Base-by-base conservation (phyloP, 2,888 invertebrate genomes). In the Ceramica pisi region DNA sequence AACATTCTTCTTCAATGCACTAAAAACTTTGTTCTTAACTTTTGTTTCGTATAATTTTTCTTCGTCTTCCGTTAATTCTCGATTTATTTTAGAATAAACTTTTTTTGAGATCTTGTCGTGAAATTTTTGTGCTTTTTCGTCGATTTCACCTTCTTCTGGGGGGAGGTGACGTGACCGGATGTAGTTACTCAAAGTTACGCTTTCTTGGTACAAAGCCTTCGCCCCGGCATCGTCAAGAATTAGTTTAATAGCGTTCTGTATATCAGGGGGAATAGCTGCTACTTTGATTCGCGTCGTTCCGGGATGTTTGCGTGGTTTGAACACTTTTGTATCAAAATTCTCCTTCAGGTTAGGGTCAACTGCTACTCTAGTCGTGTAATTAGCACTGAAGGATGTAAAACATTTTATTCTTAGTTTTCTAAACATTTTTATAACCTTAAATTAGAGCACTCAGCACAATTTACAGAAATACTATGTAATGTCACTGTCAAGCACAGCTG, bases 281-380 rank as follows among this genome's bases (percentile, higher is more conserved):
- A 94, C 88, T 83, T 94, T 96, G 1, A 96, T 91, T 78, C 96
- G 95, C 1, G 97, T 92, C 60, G 97, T 96, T 38, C 98, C 98
- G 0, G 98, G 98, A 93, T 98, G 98, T 71, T 97, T 96, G 65
- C 97, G 96, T 0, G 97, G 97, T 90, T 98, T 98, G 75, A 92
- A 93, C 71, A 96, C 91, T 48, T 96, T 96, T 60, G 96, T 89
- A 4, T 93, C 94, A 57, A 97, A 94, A 81, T 92, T 92, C 44
- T 96, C 93, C 67, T 94, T 91, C 6, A 97, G 87, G 60, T 86
- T 91, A 38, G 96, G 91, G 82, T 97, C 96, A n/a, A 97, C 92
- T 81, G 96, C 93, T 1, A 97, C 94, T 89, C 89, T 92, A 4
- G 93, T 94, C 1, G 93, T 89, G 76, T 91, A 95, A 78, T 91